These are phyloP conservation scores for Scomber scombrus DNA, from an alignment of 2,113 vertebrate species.

Conservation along the genomic window DNA sequence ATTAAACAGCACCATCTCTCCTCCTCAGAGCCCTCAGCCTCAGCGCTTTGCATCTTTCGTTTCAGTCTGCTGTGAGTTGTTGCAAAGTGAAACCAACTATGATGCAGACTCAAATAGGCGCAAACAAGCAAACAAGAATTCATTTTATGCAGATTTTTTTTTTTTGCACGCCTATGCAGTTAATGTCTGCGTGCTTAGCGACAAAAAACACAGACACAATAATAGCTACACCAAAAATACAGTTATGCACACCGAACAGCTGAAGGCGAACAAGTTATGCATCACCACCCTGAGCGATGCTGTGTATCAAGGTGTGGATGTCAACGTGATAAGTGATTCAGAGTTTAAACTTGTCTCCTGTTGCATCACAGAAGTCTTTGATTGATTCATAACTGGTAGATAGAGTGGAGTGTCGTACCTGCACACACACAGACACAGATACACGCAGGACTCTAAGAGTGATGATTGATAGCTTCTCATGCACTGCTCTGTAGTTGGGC, in stretches of 20 bases:
- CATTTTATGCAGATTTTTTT: constrained; percentile 22
- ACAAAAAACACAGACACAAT: constrained; percentile 35
- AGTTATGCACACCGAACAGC: neutral
- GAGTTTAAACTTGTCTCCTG: constrained; percentile 46
- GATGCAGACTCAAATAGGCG: constrained; percentile 11
- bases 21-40: constrained; percentile 50
- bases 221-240: constrained; percentile 7
- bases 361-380: constrained; percentile 50
- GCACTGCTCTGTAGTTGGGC: constrained; percentile 30
- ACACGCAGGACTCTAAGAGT: constrained; percentile 20
- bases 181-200: constrained; percentile 1
- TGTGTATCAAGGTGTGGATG: constrained; percentile 37
- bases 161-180: neutral
- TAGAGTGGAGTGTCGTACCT: neutral
- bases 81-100: constrained; percentile 35
- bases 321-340: constrained; percentile 56
- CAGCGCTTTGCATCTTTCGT: constrained; percentile 55
- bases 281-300: constrained; percentile 19
- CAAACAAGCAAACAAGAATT: constrained; percentile 13
- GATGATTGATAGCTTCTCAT: constrained; percentile 53
- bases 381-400: constrained; percentile 39
- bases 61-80: constrained; percentile 39
- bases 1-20: constrained; percentile 67
- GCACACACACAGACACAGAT: neutral
- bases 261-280: constrained; percentile 22